phyloP scores from a whole-genome alignment of 2,888 invertebrate genomes.

The Seira musarum region DNA sequence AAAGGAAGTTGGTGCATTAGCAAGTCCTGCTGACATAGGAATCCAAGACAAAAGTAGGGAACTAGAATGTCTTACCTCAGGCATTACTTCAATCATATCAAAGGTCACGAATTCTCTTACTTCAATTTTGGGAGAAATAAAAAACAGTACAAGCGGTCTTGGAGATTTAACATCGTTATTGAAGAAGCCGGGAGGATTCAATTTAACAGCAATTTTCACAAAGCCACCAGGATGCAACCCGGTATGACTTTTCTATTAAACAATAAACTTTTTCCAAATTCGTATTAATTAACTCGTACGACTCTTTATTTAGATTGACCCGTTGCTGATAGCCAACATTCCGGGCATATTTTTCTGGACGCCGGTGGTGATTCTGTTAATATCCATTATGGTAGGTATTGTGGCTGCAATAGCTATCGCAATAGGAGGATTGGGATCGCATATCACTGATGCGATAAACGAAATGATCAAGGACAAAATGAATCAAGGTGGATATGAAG shows the following conservation, averaged over 20 bases:
- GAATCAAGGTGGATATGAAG: background rate
- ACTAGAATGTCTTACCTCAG: too few relatives aligned
- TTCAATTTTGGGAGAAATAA: background rate
- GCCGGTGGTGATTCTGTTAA: constrained; percentile 30
- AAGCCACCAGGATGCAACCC: too few relatives aligned
- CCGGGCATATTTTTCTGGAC: constrained; percentile 39
- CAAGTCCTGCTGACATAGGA: too few relatives aligned
- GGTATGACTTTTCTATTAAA: too few relatives aligned
- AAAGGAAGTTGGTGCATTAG: too few relatives aligned
- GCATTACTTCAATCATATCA: too few relatives aligned
- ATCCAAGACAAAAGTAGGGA: too few relatives aligned
- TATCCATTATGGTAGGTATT: constrained; percentile 13
- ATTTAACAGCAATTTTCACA: too few relatives aligned
- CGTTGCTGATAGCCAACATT: constrained; percentile 19
- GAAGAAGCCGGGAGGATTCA: background rate
- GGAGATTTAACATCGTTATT: background rate
- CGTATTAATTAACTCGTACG: background rate
- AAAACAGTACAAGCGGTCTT: too few relatives aligned
- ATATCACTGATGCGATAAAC: background rate
- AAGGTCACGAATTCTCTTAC: background rate
- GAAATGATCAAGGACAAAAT: background rate
- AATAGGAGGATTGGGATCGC: constrained; percentile 11
- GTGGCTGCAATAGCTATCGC: constrained; percentile 29
- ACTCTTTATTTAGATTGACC: constrained; percentile 26
- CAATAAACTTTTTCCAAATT: too few relatives aligned